These are phyloP conservation scores for Pipistrellus pygmaeus DNA, from an alignment of 2,797 vertebrate genomes.

Conservation along the genomic window DNA sequence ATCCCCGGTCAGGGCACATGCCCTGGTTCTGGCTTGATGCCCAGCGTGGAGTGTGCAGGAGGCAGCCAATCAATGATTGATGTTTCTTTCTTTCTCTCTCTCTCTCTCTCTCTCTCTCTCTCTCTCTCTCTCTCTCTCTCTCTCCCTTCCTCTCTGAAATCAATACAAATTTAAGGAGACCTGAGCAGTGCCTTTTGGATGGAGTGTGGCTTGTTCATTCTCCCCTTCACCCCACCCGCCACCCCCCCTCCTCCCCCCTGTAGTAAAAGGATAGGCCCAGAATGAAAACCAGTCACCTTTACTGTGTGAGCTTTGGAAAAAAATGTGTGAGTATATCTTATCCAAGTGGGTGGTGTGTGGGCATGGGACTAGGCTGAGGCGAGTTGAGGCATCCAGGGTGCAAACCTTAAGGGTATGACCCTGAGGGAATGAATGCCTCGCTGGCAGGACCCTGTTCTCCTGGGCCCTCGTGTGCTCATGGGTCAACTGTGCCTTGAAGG, in stretches of 20 bases:
- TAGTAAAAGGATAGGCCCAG: neutral
- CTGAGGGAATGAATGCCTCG: neutral
- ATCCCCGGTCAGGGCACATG: no score
- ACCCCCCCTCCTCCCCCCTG: fast-evolving
- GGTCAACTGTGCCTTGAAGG: neutral
- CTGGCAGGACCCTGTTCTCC: neutral
- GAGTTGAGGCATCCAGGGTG: neutral
- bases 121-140: no score
- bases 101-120: no score
- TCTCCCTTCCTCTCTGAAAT: no score
- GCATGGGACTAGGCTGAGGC: neutral
- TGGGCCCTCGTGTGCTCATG: neutral
- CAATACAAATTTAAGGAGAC: neutral
- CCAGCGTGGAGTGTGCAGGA: no score
- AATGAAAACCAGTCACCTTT: neutral
- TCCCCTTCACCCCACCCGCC: no score
- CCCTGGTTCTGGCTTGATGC: no score
- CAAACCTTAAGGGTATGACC: no score
- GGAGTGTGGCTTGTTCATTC: neutral
- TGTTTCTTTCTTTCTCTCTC: no score
- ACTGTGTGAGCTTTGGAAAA: neutral
- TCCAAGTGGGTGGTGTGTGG: neutral
- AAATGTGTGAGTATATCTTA: neutral
- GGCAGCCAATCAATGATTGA: no score
- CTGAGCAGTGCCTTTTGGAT: neutral